These are phyloP conservation scores for Argynnis bischoffii DNA, from an alignment of 2,888 invertebrate species.

Conservation along the genomic window DNA sequence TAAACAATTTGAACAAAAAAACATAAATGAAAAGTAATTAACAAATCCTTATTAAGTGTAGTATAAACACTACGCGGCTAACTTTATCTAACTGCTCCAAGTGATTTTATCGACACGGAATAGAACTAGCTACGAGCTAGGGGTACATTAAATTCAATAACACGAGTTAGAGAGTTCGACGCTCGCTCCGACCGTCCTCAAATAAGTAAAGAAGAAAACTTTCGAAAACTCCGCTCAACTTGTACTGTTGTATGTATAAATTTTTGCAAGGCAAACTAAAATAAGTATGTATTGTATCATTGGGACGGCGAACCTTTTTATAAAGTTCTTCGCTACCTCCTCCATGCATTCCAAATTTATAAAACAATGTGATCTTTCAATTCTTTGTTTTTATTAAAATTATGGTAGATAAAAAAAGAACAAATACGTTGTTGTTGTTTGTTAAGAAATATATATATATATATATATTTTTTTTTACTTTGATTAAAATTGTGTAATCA, in stretches of 20 bases:
- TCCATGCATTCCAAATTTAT: constrained; percentile 18
- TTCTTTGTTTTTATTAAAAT: neutral
- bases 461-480: too few relatives aligned
- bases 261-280: constrained; percentile 63
- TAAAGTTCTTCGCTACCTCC: constrained; percentile 22
- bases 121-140: constrained; percentile 64
- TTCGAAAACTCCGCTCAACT: constrained; percentile 72
- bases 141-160: constrained; percentile 82
- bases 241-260: constrained; percentile 69
- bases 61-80: constrained; percentile 31
- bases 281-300: constrained; percentile 44
- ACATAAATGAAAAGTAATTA: neutral
- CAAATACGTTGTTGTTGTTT: neutral
- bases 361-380: constrained; percentile 22
- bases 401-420: neutral
- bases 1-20: neutral
- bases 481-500: too few relatives aligned
- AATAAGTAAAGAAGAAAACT: constrained; percentile 79
- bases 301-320: constrained; percentile 29
- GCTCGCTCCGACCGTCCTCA: constrained; percentile 79
- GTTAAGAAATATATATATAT: too few relatives aligned
- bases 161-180: constrained; percentile 79
- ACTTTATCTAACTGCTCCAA: constrained; percentile 56
- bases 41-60: neutral
- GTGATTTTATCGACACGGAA: constrained; percentile 72